Evolutionary conservation across 2,888 invertebrate species (phyloP).

Genomic region (Plebejus melissa): DNA sequence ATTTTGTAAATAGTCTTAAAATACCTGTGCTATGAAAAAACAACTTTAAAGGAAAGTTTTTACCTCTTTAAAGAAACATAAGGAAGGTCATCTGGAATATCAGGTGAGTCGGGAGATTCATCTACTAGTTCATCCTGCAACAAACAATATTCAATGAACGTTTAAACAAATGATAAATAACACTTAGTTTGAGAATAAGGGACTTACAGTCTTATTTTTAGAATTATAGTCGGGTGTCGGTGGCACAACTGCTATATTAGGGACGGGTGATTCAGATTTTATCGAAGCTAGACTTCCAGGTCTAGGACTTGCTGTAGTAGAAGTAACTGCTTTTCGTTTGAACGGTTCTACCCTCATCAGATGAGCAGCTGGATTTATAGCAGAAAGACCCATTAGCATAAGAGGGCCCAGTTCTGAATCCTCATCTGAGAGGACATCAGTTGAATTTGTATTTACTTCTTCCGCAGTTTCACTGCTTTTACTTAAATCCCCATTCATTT

Average conservation of each 20-base stretch:
- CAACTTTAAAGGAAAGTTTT: slow-evolving; percentile 29
- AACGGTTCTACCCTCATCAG: slow-evolving; percentile 81
- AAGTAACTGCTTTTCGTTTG: slow-evolving; percentile 51
- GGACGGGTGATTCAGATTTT: slow-evolving; percentile 74
- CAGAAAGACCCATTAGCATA: slow-evolving; percentile 83
- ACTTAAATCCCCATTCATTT: slow-evolving; percentile 72
- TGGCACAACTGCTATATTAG: slow-evolving; percentile 86
- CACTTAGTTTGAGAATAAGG: slow-evolving; percentile 13
- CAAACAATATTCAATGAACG: slow-evolving; percentile 27
- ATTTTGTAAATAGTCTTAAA: neutral
- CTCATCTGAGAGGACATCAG: slow-evolving; percentile 71
- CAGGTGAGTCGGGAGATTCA: slow-evolving; percentile 84
- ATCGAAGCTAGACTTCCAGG: slow-evolving; percentile 66
- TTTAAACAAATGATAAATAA: neutral
- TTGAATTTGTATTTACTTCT: slow-evolving; percentile 58
- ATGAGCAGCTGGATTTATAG: slow-evolving; percentile 81
- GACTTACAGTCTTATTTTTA: slow-evolving; percentile 69
- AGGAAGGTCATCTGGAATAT: slow-evolving; percentile 84
- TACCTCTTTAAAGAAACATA: slow-evolving; percentile 84
- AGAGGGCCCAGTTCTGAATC: slow-evolving; percentile 82
- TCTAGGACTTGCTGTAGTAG: slow-evolving; percentile 61
- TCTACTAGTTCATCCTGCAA: slow-evolving; percentile 76
- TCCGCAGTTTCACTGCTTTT: slow-evolving; percentile 64
- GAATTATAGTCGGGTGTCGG: slow-evolving; percentile 83
- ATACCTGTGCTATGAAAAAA: slow-evolving; percentile 21